Conservation (phyloP, 2,797 vertebrate genomes). For the Arnoldichthys spilopterus region DNA sequence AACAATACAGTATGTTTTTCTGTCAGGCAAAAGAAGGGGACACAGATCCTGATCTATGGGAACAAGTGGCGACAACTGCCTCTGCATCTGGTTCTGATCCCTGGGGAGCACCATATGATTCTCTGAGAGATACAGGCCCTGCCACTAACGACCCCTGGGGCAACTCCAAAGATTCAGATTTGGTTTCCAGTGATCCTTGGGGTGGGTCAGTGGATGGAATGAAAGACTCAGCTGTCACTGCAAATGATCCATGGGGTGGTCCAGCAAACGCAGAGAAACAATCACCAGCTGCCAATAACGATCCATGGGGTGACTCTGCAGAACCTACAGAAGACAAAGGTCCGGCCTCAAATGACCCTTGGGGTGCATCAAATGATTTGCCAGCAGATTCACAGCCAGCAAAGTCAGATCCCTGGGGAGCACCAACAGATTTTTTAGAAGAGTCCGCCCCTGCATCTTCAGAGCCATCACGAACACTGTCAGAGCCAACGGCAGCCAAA, state of each 20-base stretch:
- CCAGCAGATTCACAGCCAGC: slow-evolving; percentile 49
- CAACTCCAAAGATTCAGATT: slow-evolving; percentile 41
- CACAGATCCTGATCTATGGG: slow-evolving; percentile 61
- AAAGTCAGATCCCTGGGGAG: slow-evolving; percentile 79
- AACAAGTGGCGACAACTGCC: slow-evolving; percentile 50
- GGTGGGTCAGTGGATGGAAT: slow-evolving; percentile 44
- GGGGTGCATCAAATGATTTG: slow-evolving; percentile 53
- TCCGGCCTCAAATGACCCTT: slow-evolving; percentile 42
- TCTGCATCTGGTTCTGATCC: slow-evolving; percentile 56
- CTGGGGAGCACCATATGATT: slow-evolving; percentile 56
- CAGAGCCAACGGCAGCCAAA: slow-evolving; percentile 49
- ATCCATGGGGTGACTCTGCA: slow-evolving; percentile 49
- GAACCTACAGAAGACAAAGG: slow-evolving; percentile 28
- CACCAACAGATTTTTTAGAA: slow-evolving; percentile 53
- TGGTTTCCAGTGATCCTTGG: slow-evolving; percentile 62
- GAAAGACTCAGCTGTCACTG: neutral
- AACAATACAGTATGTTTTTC: no score
- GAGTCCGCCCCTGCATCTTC: slow-evolving; percentile 37
- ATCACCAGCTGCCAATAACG: slow-evolving; percentile 41
- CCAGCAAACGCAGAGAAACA: slow-evolving; percentile 18
- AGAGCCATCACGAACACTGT: slow-evolving; percentile 66
- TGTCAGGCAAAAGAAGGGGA: slow-evolving; percentile 54
- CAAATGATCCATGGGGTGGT: slow-evolving; percentile 57
- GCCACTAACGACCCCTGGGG: slow-evolving; percentile 24
- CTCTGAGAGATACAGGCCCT: slow-evolving; percentile 58